A percentile compares a stretch with the other conserved stretches of the same genome.
Conservation (phyloP, 2,888 invertebrate genomes). For the Oligia strigilis region DNA sequence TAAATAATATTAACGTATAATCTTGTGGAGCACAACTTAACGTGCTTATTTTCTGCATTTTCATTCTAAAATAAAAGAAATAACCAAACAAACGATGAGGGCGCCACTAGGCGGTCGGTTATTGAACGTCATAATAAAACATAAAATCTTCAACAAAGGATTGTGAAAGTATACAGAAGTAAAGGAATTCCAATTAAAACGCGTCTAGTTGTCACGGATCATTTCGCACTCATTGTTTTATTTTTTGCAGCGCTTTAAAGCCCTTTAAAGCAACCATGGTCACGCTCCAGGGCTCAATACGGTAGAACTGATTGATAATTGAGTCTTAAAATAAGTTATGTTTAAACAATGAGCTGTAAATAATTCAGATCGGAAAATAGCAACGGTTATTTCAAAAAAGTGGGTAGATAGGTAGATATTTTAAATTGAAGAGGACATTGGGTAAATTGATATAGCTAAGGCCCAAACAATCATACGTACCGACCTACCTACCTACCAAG, state of each 20-base stretch:
- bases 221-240: conserved; percentile 44
- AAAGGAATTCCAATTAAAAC: conserved; percentile 53
- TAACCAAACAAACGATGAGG: too few species aligned
- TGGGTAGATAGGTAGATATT: background rate
- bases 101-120: too few species aligned
- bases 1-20: too few species aligned
- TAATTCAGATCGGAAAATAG: conserved; percentile 8
- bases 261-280: conserved; percentile 46
- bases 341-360: conserved; percentile 35
- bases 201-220: conserved; percentile 47
- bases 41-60: too few species aligned
- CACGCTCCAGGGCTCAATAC: conserved; percentile 55
- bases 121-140: conserved; percentile 9
- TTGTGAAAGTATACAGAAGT: conserved; percentile 9
- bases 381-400: conserved; percentile 8
- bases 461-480: background rate
- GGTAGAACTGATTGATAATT: conserved; percentile 35
- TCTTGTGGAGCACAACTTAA: too few species aligned
- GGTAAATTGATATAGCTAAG: background rate
- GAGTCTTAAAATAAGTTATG: conserved; percentile 33
- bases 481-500: too few species aligned
- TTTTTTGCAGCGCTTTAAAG: conserved; percentile 54
- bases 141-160: conserved; percentile 17
- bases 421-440: background rate
- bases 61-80: too few species aligned